Conservation (phyloP, 2,888 invertebrate species). For the Melanostoma mellinum region DNA sequence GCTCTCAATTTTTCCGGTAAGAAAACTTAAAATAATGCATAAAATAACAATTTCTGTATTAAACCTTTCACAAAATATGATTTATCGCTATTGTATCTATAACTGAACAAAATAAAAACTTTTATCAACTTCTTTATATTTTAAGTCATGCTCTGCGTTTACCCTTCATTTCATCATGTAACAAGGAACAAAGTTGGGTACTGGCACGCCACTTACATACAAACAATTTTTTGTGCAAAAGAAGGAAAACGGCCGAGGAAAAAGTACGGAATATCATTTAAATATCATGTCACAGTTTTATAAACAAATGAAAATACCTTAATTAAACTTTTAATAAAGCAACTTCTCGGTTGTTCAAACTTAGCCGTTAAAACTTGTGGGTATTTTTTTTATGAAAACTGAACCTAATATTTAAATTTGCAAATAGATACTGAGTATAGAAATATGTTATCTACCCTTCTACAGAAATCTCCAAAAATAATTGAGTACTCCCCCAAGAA, state of each 20-base stretch:
- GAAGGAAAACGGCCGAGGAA: conserved; percentile 86
- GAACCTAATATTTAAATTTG: neutral
- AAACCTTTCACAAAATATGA: too few relatives aligned
- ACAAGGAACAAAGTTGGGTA: conserved; percentile 24
- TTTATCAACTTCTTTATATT: conserved; percentile 12
- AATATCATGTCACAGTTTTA: too few relatives aligned
- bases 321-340: too few relatives aligned
- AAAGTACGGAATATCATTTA: conserved; percentile 81
- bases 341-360: too few relatives aligned
- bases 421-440: neutral
- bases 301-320: too few relatives aligned
- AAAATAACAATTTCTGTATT: too few relatives aligned
- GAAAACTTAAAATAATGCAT: neutral
- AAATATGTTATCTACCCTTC: neutral
- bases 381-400: too few relatives aligned
- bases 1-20: conserved; percentile 58
- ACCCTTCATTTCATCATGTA: conserved; percentile 13
- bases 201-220: conserved; percentile 76
- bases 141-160: conserved; percentile 46
- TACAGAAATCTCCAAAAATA: conserved; percentile 83
- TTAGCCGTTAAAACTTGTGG: too few relatives aligned
- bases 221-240: conserved; percentile 82
- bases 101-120: neutral
- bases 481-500: conserved; percentile 84
- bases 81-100: too few relatives aligned